Conservation (phyloP, 2,113 vertebrate genomes). For the Vulpes ferrilata region DNA sequence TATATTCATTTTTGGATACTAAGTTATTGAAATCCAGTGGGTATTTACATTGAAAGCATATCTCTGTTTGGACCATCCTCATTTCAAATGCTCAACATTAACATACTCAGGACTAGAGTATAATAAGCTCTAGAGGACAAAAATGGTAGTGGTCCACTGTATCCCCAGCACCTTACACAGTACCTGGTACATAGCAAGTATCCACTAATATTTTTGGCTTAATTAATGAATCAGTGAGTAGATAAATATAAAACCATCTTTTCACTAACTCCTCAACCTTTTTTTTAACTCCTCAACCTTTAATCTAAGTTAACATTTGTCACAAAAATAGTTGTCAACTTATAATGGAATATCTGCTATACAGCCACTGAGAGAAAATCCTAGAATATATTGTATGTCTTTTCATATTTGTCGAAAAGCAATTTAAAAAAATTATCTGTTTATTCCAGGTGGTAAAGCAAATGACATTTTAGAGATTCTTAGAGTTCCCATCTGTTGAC, state of each 20-base stretch:
- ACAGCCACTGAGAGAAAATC: background rate
- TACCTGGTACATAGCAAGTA: background rate
- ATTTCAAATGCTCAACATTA: background rate
- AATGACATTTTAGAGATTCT: background rate
- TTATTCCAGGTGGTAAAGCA: background rate
- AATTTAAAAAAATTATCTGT: background rate
- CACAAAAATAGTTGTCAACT: slow-evolving; percentile 46
- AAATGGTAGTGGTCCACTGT: background rate
- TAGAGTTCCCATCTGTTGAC: background rate
- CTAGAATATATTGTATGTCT: slow-evolving; percentile 45
- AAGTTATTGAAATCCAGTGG: slow-evolving; percentile 31
- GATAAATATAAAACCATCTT: background rate
- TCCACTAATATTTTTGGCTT: background rate
- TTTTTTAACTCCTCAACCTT: background rate
- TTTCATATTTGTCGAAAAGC: slow-evolving; percentile 36
- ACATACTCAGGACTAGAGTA: background rate
- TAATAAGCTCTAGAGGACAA: background rate
- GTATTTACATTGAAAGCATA: background rate
- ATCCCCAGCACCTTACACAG: background rate
- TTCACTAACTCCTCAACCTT: slow-evolving; percentile 1
- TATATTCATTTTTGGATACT: background rate
- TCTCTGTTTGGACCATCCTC: background rate
- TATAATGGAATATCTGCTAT: background rate
- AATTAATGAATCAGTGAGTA: slow-evolving; percentile 33
- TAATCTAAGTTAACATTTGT: slow-evolving; percentile 11